Evolutionary conservation across 2,888 invertebrate species (phyloP).

Genomic region (Hyles lineata): DNA sequence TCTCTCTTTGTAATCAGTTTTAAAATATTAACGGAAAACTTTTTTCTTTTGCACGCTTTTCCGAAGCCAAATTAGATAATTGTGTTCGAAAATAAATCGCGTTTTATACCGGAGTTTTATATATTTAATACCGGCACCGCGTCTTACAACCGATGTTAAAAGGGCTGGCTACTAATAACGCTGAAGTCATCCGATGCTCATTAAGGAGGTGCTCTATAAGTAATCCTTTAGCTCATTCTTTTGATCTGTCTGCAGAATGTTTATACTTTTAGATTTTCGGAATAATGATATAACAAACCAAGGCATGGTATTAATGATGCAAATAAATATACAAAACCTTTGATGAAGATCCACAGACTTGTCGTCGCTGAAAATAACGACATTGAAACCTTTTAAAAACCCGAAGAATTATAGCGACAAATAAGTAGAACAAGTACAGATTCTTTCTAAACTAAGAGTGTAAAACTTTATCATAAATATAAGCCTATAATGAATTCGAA

Average conservation of each 20-base stretch:
- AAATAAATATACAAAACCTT: too few species aligned
- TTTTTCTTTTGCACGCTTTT: background rate
- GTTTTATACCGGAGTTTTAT: constrained; percentile 20
- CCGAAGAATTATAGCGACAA: too few species aligned
- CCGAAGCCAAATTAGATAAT: constrained; percentile 18
- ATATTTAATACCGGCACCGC: constrained; percentile 17
- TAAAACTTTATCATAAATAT: too few species aligned
- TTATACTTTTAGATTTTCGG: background rate
- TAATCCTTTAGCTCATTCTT: constrained; percentile 21
- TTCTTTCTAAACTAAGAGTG: too few species aligned
- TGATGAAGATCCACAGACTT: too few species aligned
- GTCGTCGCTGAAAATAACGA: too few species aligned
- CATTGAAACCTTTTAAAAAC: too few species aligned
- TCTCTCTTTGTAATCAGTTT: background rate
- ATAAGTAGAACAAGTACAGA: too few species aligned
- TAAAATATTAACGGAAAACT: background rate
- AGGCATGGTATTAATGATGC: too few species aligned
- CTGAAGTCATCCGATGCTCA: constrained; percentile 26
- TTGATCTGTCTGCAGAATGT: constrained; percentile 19
- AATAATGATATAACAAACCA: background rate
- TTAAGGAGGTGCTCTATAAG: constrained; percentile 23
- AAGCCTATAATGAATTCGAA: too few species aligned
- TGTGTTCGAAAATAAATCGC: constrained; percentile 3
- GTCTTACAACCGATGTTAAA: constrained; percentile 10
- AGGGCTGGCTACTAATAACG: constrained; percentile 26